Conservation (phyloP, 2,888 invertebrate species). For the Nymphalis urticae region DNA sequence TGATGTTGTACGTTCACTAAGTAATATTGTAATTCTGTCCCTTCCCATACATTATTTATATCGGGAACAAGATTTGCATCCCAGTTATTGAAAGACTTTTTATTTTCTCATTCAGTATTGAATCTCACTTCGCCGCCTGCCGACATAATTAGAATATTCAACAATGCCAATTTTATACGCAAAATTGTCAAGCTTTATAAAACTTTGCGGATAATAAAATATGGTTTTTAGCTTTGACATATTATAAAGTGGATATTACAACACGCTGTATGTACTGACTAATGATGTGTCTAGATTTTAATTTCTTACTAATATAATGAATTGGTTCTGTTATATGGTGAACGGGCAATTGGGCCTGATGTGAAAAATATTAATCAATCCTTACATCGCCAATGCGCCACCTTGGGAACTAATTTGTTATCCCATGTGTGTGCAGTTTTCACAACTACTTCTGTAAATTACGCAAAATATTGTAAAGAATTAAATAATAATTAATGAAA, state of each 20-base stretch:
- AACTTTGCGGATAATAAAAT: constrained; percentile 1
- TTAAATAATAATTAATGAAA: too few species aligned
- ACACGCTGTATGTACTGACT: too few species aligned
- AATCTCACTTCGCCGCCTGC: constrained; percentile 20
- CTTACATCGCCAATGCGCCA: too few species aligned
- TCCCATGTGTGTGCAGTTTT: too few species aligned
- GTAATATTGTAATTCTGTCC: constrained; percentile 27
- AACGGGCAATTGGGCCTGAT: too few species aligned
- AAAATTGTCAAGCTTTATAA: background rate
- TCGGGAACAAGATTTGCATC: constrained; percentile 64
- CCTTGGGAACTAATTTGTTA: too few species aligned
- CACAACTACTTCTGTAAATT: too few species aligned
- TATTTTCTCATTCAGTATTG: constrained; percentile 70
- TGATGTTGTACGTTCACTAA: constrained; percentile 27
- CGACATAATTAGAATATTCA: constrained; percentile 35
- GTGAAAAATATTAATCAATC: too few species aligned
- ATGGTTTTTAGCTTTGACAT: background rate
- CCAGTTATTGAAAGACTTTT: constrained; percentile 71
- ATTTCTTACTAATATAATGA: too few species aligned
- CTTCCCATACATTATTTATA: constrained; percentile 68
- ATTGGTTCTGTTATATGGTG: too few species aligned
- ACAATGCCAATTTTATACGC: constrained; percentile 28
- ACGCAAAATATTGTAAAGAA: too few species aligned
- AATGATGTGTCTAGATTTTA: too few species aligned
- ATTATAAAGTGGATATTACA: background rate